Evolutionary conservation across 2,888 invertebrate genomes (phyloP).

Genomic region (Clusia tigrina): DNA sequence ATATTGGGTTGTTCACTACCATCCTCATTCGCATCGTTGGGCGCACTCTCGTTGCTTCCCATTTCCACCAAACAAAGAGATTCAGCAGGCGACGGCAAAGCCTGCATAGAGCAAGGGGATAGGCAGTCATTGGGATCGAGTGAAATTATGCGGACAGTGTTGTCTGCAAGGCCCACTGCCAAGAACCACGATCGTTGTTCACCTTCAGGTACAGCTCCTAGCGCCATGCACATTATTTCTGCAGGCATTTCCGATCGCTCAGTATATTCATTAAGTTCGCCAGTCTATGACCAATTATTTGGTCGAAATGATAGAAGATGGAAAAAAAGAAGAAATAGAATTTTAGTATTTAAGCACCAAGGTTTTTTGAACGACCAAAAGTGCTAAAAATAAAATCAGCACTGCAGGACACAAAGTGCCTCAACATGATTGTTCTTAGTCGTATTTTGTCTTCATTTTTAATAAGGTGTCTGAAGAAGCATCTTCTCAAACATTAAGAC

Average conservation of each 20-base stretch:
- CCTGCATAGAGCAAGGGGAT: constrained; percentile 95
- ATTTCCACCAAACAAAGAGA: constrained; percentile 96
- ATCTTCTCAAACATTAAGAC: constrained; percentile 12
- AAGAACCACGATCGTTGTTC: constrained; percentile 95
- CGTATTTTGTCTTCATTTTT: constrained; percentile 61
- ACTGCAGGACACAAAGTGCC: constrained; percentile 66
- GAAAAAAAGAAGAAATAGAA: not conserved
- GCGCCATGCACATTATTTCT: constrained; percentile 98
- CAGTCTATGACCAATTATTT: too few species aligned
- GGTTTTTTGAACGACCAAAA: not conserved
- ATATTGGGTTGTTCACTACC: constrained; percentile 62
- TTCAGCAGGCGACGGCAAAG: constrained; percentile 94
- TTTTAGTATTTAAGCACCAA: not conserved
- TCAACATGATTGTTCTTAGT: constrained; percentile 62
- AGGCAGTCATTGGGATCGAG: constrained; percentile 96
- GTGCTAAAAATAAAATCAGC: constrained; percentile 49
- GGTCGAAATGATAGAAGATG: not conserved
- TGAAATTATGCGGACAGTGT: constrained; percentile 96
- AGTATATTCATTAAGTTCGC: constrained; percentile 97
- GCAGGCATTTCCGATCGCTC: constrained; percentile 96
- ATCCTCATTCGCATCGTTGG: constrained; percentile 63
- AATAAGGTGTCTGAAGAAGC: too few species aligned
- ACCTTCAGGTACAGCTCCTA: constrained; percentile 93
- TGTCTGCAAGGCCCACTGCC: constrained; percentile 94
- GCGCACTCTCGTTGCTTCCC: constrained; percentile 73